A percentile compares a stretch with the other conserved stretches of the same genome.
Conservation (phyloP, 2,113 vertebrate genomes). For the Neotoma lepida region DNA sequence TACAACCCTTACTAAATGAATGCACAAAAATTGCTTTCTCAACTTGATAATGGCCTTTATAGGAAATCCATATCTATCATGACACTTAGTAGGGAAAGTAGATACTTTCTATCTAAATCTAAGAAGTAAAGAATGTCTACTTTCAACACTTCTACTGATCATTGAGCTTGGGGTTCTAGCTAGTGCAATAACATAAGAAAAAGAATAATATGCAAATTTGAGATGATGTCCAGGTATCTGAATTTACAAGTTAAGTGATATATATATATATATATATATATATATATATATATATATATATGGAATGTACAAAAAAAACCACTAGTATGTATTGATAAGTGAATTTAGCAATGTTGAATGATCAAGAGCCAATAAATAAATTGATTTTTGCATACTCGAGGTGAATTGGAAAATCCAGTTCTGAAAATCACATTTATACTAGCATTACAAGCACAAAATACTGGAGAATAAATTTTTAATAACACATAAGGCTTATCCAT, state of each 20-base stretch:
- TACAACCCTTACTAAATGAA: not conserved
- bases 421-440: not conserved
- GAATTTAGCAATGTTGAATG: not conserved
- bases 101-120: not conserved
- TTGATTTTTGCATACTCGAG: not conserved
- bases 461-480: not conserved
- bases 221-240: not conserved
- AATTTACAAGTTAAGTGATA: not conserved
- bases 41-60: not conserved
- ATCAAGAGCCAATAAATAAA: not conserved
- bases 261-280: not conserved
- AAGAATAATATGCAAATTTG: too few species aligned
- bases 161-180: not conserved
- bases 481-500: not conserved
- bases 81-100: not conserved
- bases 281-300: not conserved
- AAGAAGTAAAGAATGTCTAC: not conserved
- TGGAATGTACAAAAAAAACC: not conserved
- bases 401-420: not conserved
- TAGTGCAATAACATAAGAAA: not conserved
- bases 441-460: conserved; percentile 2
- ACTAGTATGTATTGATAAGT: not conserved
- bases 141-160: not conserved
- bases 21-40: not conserved
- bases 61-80: not conserved